phyloP scores from a whole-genome alignment of 2,797 vertebrate species.

The Sebastes minor region DNA sequence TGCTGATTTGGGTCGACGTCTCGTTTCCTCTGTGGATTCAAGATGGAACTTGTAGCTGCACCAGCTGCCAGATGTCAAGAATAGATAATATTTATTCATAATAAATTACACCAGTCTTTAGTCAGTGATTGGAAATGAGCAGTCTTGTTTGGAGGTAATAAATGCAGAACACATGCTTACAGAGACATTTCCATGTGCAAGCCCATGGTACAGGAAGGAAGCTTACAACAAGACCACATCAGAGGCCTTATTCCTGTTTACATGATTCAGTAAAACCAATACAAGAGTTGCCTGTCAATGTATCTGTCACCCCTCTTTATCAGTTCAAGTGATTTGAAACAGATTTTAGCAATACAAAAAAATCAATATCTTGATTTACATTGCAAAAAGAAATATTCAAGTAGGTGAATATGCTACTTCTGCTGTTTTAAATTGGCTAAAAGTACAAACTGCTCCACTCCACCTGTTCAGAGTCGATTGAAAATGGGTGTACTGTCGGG shows the following conservation, averaged over 20 bases:
- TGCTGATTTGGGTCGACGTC: neutral
- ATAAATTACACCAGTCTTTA: slow-evolving; percentile 63
- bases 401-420: slow-evolving; percentile 47
- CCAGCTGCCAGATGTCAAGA: slow-evolving; percentile 63
- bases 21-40: neutral
- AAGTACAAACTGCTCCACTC: slow-evolving; percentile 6
- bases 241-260: slow-evolving; percentile 30
- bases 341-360: slow-evolving; percentile 3
- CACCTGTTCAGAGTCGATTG: neutral
- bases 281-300: slow-evolving; percentile 14
- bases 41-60: slow-evolving; percentile 31
- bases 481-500: neutral
- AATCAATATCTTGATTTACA: neutral
- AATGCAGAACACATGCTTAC: slow-evolving; percentile 75
- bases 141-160: slow-evolving; percentile 69
- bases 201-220: slow-evolving; percentile 45
- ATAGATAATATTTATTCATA: slow-evolving; percentile 77
- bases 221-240: slow-evolving; percentile 19
- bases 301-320: neutral
- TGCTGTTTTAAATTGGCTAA: slow-evolving; percentile 16
- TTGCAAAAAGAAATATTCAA: slow-evolving; percentile 25
- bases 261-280: slow-evolving; percentile 7
- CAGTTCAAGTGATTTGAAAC: slow-evolving; percentile 4
- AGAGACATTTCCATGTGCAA: slow-evolving; percentile 59
- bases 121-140: slow-evolving; percentile 59